Evolutionary conservation across 2,888 invertebrate genomes (phyloP), one percentile per base, ranked within the genome.

Genomic region (Sphecodes monilicornis): DNA sequence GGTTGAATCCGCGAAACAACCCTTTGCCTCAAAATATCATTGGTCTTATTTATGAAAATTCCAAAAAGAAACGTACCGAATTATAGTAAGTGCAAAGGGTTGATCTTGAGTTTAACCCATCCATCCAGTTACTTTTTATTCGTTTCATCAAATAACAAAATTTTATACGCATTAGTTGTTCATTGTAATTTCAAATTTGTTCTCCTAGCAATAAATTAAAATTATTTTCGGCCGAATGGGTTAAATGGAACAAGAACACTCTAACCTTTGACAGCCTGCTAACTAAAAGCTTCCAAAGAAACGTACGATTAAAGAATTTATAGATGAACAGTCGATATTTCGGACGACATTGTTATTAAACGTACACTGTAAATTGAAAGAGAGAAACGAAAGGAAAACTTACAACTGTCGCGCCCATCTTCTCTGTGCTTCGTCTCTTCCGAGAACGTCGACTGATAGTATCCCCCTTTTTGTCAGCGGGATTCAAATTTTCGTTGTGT

Each of bases 361-460:
- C 22, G 66, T 39, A 36, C 8, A 60, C 29, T 60, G 18, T 60
- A 29, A 29, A 60, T 8, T 3, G 60, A 60, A 22, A 11, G 22
- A 22, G 16, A 16, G 6, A 71, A 22, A 16, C 5, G 10, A 16
- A 41, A 18, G 60, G 18, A 13, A 36, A 39, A 84, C 87, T 96
- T 95, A 96, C 96, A 95, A 96, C 96, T 91, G 96, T 96, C 64
- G 96, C 95, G 78, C 96, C 95, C 88, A 96, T 95, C 93, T 96
- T 96, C 90, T 97, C 97, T 29, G 96, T 95, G 87, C 96, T 96
- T 81, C 96, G 95, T 84, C 97, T 95, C 91, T 97, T 97, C 89
- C 96, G 95, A 66, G 96, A 95, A 80, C 94, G 92, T 29, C 93
- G 91, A 50, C 95, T 94, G 39, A 95, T 94, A 18, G 95, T 94